These are phyloP conservation scores for Platichthys stellatus DNA, from an alignment of 2,113 vertebrate genomes.

Conservation along the genomic window DNA sequence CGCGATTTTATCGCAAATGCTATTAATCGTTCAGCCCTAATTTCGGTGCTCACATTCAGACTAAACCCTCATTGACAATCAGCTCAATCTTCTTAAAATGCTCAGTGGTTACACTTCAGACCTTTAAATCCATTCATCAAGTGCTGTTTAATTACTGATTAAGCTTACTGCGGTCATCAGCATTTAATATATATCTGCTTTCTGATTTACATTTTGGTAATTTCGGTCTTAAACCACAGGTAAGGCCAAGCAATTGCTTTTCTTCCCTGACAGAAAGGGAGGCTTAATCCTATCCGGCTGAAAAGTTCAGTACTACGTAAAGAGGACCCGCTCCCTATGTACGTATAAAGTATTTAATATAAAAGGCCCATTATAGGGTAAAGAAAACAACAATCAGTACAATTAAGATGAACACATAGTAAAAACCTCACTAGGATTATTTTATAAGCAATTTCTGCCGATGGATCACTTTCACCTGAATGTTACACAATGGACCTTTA, in stretches of 20 bases:
- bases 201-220: slow-evolving; percentile 41
- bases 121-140: slow-evolving; percentile 36
- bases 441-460: too few species aligned
- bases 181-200: slow-evolving; percentile 16
- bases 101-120: slow-evolving; percentile 1
- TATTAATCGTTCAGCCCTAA: too few species aligned
- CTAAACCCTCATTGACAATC: not conserved
- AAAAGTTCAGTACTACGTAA: too few species aligned
- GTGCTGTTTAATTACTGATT: slow-evolving; percentile 20
- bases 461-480: too few species aligned
- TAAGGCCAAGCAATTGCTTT: slow-evolving; percentile 57
- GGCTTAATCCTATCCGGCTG: not conserved
- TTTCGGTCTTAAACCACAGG: slow-evolving; percentile 44
- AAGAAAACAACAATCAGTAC: too few species aligned
- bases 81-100: slow-evolving; percentile 19
- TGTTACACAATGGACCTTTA: slow-evolving; percentile 19
- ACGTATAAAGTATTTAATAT: too few species aligned
- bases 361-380: too few species aligned
- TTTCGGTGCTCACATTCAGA: not conserved
- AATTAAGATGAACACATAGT: too few species aligned
- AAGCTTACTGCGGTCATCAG: slow-evolving; percentile 39
- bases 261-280: slow-evolving; percentile 28
- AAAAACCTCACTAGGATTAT: too few species aligned
- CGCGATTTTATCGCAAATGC: too few species aligned
- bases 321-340: too few species aligned